Percentiles rank a stretch among this genome's conserved stretches.
phyloP scores from a whole-genome alignment of 2,888 invertebrate genomes.

The Rutpela maculata region DNA sequence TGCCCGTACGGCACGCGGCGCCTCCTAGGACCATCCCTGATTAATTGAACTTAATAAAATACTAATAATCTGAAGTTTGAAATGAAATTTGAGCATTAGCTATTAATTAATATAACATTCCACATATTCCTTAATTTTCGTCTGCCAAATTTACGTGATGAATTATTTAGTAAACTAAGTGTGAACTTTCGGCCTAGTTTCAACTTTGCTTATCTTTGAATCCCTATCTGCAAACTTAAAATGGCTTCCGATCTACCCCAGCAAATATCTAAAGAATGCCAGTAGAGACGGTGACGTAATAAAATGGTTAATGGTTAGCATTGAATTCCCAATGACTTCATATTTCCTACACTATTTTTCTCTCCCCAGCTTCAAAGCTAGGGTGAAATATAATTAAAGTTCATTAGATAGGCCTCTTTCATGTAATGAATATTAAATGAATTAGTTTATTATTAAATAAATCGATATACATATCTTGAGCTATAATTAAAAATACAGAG shows the following conservation, averaged over 20 bases:
- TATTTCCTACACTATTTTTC: conserved; percentile 34
- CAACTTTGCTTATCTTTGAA: neutral
- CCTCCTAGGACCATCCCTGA: too few relatives aligned
- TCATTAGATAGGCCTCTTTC: conserved; percentile 24
- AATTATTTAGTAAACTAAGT: conserved; percentile 23
- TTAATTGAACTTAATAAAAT: neutral
- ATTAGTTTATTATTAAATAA: conserved; percentile 12
- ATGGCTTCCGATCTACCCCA: conserved; percentile 20
- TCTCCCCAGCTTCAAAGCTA: conserved; percentile 1
- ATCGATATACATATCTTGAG: neutral
- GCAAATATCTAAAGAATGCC: conserved; percentile 30
- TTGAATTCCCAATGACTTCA: conserved; percentile 37
- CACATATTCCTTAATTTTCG: conserved; percentile 9
- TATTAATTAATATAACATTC: neutral
- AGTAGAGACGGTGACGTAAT: conserved; percentile 17
- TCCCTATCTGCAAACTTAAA: conserved; percentile 15
- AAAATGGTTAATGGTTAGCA: conserved; percentile 36
- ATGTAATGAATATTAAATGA: conserved; percentile 22
- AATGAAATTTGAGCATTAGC: neutral
- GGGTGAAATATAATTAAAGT: conserved; percentile 32
- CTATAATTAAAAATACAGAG: neutral
- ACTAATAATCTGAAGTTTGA: neutral
- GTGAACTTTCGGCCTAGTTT: conserved; percentile 25
- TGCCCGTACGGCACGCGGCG: too few relatives aligned
- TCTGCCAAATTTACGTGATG: neutral